A percentile compares a stretch with the other conserved stretches of the same genome.
Evolutionary conservation across 2,797 vertebrate genomes (phyloP).

Genomic region (Catamblyrhynchus diadema): DNA sequence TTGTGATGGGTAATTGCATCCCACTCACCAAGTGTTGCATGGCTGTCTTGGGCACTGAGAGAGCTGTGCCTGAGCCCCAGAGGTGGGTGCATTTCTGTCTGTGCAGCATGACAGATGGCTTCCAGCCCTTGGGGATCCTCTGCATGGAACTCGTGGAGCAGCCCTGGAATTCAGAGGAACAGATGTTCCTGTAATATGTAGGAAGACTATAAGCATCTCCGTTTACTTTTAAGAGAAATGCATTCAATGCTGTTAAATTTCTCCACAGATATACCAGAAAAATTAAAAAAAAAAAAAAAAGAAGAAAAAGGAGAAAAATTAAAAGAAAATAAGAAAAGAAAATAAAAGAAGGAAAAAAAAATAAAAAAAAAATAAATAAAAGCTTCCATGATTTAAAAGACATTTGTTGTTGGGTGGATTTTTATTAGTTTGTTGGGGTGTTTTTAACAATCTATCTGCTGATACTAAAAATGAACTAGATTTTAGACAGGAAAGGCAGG

Average conservation of each 20-base stretch:
- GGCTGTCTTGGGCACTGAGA: not conserved
- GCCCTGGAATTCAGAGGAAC: constrained; percentile 18
- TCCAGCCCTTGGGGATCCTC: not conserved
- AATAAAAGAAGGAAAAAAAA: too few species aligned
- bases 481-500: not conserved
- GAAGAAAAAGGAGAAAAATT: too few species aligned
- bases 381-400: not conserved
- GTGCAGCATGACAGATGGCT: constrained; percentile 15
- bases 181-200: constrained; percentile 11
- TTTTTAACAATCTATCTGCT: not conserved
- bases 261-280: not conserved
- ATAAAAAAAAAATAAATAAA: too few species aligned
- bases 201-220: not conserved
- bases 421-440: not conserved
- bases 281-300: too few species aligned
- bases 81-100: not conserved
- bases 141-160: not conserved
- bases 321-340: too few species aligned
- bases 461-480: not conserved
- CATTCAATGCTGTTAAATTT: not conserved
- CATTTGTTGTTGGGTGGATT: not conserved
- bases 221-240: not conserved
- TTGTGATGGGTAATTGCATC: not conserved
- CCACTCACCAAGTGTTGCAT: not conserved
- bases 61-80: not conserved